Conservation (phyloP, 2,113 vertebrate species). For the Dolichallabes microphthalmus region DNA sequence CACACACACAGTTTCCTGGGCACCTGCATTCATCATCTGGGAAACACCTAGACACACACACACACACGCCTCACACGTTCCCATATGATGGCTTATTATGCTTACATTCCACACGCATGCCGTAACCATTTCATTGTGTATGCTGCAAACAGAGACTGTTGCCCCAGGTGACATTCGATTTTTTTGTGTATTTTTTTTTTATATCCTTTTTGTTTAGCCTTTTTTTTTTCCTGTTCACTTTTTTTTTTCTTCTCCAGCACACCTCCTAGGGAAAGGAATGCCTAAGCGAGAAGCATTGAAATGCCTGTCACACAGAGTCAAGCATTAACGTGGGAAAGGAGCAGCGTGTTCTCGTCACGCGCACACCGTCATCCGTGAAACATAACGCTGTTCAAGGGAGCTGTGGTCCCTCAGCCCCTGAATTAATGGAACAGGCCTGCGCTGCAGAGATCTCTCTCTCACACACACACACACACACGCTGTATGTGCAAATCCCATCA, state of each 20-base stretch:
- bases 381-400: not conserved
- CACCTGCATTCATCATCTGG: slow-evolving; percentile 14
- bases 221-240: not conserved
- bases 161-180: slow-evolving; percentile 30
- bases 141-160: slow-evolving; percentile 11
- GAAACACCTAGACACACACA: slow-evolving; percentile 12
- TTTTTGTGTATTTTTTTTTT: not conserved
- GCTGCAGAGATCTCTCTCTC: not conserved
- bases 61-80: slow-evolving; percentile 10
- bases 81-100: not conserved
- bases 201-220: not conserved
- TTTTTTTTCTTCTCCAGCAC: not conserved
- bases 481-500: not conserved
- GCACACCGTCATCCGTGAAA: slow-evolving; percentile 18
- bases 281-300: slow-evolving; percentile 21
- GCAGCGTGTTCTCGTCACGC: not conserved
- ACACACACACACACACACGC: not conserved
- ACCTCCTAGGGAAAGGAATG: slow-evolving; percentile 18
- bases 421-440: slow-evolving; percentile 15
- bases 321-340: slow-evolving; percentile 29
- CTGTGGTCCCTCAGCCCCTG: not conserved
- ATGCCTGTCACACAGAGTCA: slow-evolving; percentile 30
- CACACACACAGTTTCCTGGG: not conserved
- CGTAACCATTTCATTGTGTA: slow-evolving; percentile 27
- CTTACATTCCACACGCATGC: slow-evolving; percentile 24